Percentiles rank a stretch among this genome's conserved stretches.
Evolutionary conservation across 2,888 invertebrate genomes (phyloP).

Genomic region (Cantharis rustica): DNA sequence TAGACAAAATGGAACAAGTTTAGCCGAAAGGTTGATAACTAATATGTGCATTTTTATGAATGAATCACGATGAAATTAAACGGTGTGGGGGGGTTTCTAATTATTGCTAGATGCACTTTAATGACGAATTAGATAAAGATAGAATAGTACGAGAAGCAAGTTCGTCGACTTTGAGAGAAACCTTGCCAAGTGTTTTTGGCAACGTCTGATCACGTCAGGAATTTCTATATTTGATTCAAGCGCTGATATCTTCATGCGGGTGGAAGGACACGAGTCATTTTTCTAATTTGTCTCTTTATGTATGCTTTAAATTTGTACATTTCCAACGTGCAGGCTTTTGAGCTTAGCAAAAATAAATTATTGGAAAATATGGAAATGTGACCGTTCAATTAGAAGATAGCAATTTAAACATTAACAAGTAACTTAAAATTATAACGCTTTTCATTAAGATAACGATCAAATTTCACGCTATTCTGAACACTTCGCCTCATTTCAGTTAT

Average conservation of each 20-base stretch:
- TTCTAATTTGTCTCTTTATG: background rate
- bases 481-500: background rate
- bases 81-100: background rate
- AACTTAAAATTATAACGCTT: background rate
- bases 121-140: slow-evolving; percentile 8
- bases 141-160: slow-evolving; percentile 15
- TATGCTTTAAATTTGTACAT: background rate
- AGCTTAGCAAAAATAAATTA: background rate
- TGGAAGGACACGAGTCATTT: slow-evolving; percentile 5
- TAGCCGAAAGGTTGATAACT: slow-evolving; percentile 3
- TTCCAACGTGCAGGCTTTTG: no score
- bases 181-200: slow-evolving; percentile 41
- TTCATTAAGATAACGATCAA: slow-evolving; percentile 3
- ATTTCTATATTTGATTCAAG: slow-evolving; percentile 35
- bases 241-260: slow-evolving; percentile 21
- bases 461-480: background rate
- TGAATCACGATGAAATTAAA: slow-evolving; percentile 1
- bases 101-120: background rate
- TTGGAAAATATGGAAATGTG: background rate
- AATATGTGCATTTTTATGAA: slow-evolving; percentile 11
- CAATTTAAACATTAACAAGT: background rate
- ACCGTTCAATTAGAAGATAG: background rate
- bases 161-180: slow-evolving; percentile 37
- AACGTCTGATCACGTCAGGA: slow-evolving; percentile 32
- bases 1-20: slow-evolving; percentile 8